Percentiles rank a stretch among this genome's conserved stretches.
These are phyloP conservation scores for Bombus affinis DNA, from an alignment of 1,140 invertebrate species.

Conservation along the genomic window DNA sequence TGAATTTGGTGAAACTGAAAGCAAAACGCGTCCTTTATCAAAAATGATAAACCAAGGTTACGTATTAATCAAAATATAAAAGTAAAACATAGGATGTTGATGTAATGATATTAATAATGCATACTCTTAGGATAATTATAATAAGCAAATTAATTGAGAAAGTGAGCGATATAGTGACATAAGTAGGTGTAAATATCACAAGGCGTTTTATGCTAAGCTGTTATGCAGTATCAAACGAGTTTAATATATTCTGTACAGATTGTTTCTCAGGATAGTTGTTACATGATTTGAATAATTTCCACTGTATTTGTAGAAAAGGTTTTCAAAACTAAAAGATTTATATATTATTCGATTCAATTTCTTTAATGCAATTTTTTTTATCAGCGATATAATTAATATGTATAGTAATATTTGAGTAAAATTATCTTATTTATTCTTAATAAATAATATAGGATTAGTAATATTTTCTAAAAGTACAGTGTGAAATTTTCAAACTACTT, in stretches of 20 bases:
- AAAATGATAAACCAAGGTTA: slow-evolving; percentile 37
- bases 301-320: slow-evolving; percentile 24
- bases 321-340: background rate
- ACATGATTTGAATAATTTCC: slow-evolving; percentile 19
- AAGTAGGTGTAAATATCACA: slow-evolving; percentile 42
- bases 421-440: slow-evolving; percentile 9
- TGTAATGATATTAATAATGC: slow-evolving; percentile 50
- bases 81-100: slow-evolving; percentile 42
- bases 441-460: slow-evolving; percentile 14
- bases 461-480: slow-evolving; percentile 31
- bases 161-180: slow-evolving; percentile 15
- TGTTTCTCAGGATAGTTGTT: slow-evolving; percentile 46
- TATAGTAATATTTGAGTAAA: background rate
- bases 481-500: slow-evolving; percentile 28
- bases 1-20: slow-evolving; percentile 1
- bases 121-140: slow-evolving; percentile 34
- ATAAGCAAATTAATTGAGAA: slow-evolving; percentile 18
- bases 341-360: background rate
- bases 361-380: background rate
- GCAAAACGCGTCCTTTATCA: slow-evolving; percentile 21
- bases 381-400: background rate
- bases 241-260: slow-evolving; percentile 47
- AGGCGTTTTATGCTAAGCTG: slow-evolving; percentile 45
- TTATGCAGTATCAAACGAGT: slow-evolving; percentile 45
- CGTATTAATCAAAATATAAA: slow-evolving; percentile 60